Evolutionary conservation across 2,797 vertebrate genomes (phyloP), one percentile per base, ranked within the genome.

Genomic region (Gymnothorax reevesii): DNA sequence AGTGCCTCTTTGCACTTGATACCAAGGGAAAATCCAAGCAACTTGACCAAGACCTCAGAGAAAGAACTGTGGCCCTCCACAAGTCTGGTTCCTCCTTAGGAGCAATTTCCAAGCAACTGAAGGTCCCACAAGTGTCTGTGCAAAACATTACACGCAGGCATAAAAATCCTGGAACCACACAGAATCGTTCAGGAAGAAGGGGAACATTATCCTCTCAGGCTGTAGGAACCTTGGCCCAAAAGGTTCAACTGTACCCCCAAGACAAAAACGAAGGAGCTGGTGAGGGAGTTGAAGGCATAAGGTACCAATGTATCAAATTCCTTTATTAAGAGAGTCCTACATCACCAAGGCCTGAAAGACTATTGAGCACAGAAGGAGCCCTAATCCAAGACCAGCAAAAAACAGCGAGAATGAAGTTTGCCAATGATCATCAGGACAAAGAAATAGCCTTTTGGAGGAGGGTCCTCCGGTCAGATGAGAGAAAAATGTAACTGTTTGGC

Each of bases 1-100:
- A 59, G 15, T 59, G 9, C 57, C 57, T 59, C 15, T 59, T 59
- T 59, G 57, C 57, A 17, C 7, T 83, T 83, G 57, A 83, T 25
- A 83, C 73, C 59, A 33, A 84, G 83, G 64, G 86, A 87, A 87
- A 87, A 64, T 87, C 86, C 25, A 87, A 33, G 79, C 52, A 87
- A 87, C 71, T 87, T 52, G 77, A 10, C 82, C 64, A 87, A 84
- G 82, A 87, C 77, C 4, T 83, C 64, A 87, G 15, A 66, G 83
- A 66, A 84, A 84, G 20, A 66, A 20, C 25, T 84, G 27, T 84
- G 83, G 83, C 33, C 83, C 57, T 64, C 64, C 83, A 84, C 83
- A 84, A 84, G 83, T n/a, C n/a, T n/a, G n/a, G n/a, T n/a, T n/a
- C n/a, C n/a, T n/a, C 33, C 33, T 42, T 42, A 42, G 33, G 33